Base-by-base conservation (phyloP, 2,113 vertebrate species). In the Erpornis zantholeuca region DNA sequence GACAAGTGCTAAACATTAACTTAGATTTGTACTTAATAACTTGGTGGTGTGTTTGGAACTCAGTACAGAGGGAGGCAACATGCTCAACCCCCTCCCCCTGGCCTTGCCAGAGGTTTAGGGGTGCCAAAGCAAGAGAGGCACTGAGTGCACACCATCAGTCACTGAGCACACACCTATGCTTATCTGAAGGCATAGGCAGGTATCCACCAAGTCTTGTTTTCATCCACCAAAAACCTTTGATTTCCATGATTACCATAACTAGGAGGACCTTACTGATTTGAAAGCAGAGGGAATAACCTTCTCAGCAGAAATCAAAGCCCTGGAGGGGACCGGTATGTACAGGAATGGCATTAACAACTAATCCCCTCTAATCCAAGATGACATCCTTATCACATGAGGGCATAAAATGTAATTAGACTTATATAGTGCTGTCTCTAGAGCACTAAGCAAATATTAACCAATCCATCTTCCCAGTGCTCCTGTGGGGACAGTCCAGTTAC, bases 311-410 rank as follows among this genome's bases (percentile, higher is more conserved):
- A 95, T 91, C 73, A 94, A 91, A 94, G 87, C 81, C 78, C 91
- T 5, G 75, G 82, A 96, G 87, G 78, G 45, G 94, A 96, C 94
- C 6, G 5, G 89, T 87, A 90, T 95, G 95, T 96, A 85, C 95
- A 96, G 95, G 95, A 97, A 95, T 96, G 95, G 87, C 95, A 96
- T 96, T 96, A 96, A 87, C 95, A 87, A 91, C 95, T 95, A 97
- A 96, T 95, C 90, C 87, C 59, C 57, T 86, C 84, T 97, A 97
- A 96, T 96, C 94, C 94, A 94, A 94, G 95, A 95, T 91, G 95
- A 96, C 96, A 96, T 82, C 88, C 86, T 96, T 96, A 96, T 91
- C 91, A 79, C 93, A 91, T 65, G 73, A 94, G 84, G 84, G 65
- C 83, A 87, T 78, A 72, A 94, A 94, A 96, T 87, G 81, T 80